These are phyloP conservation scores for Frankliniella fusca DNA, from an alignment of 2,888 invertebrate genomes.

Conservation along the genomic window DNA sequence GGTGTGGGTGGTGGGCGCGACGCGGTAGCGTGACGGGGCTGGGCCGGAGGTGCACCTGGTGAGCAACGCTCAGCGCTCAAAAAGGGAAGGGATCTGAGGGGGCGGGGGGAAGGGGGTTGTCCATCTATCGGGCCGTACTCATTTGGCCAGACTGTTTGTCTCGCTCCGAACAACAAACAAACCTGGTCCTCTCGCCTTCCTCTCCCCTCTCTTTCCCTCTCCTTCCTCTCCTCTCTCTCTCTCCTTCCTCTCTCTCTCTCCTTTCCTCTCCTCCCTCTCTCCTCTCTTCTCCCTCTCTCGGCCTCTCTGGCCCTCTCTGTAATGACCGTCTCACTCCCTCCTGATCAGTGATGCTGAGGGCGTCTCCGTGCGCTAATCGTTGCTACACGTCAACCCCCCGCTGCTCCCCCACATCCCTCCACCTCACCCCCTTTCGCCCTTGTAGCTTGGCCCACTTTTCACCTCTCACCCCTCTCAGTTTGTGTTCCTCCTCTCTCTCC, in stretches of 20 bases:
- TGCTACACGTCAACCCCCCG: slow-evolving; percentile 2
- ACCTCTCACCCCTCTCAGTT: neutral
- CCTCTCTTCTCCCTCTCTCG: neutral
- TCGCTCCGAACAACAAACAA: too few relatives aligned
- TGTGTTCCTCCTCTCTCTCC: neutral
- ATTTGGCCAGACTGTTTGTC: too few relatives aligned
- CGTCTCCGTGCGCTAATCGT: slow-evolving; percentile 13
- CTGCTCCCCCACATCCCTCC: neutral
- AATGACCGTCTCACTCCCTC: neutral
- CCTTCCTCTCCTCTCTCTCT: neutral
- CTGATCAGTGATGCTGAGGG: slow-evolving; percentile 5
- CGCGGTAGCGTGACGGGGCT: neutral
- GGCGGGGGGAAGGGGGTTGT: too few relatives aligned
- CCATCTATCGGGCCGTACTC: too few relatives aligned
- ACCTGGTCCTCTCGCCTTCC: too few relatives aligned
- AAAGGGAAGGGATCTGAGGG: neutral
- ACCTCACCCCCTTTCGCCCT: neutral
- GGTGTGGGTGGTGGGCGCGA: neutral
- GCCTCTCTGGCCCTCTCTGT: neutral
- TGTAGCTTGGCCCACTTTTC: slow-evolving; percentile 7
- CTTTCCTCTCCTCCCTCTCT: too few relatives aligned
- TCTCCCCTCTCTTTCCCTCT: too few relatives aligned
- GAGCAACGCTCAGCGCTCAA: slow-evolving; percentile 3
- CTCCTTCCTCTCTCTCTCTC: too few relatives aligned
- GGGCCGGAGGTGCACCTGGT: neutral